Base-by-base conservation (phyloP, 1,140 invertebrate species). In the Patella vulgata region DNA sequence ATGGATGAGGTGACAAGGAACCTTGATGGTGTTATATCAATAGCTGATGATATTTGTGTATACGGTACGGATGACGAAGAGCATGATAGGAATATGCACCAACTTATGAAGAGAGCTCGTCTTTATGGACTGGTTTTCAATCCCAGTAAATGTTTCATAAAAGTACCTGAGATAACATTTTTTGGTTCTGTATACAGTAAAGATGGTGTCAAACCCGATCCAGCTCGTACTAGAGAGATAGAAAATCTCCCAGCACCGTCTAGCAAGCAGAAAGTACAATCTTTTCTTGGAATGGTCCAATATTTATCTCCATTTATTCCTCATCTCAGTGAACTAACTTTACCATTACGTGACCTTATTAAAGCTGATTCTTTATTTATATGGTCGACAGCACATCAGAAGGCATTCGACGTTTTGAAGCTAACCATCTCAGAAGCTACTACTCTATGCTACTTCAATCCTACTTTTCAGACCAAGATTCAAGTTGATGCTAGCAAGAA, bases 191-290 rank as follows among this genome's bases (percentile, higher is more conserved):
- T n/a, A n/a, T 53, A 64, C 19, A 33, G 50, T 8, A 30, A 40
- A 21, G 23, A 59, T n/a, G 70, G 66, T 33, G 14, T 67, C 2
- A 63, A 64, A 28, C 60, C 60, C 21, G 82, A 84, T 62, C 74
- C 74, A 8, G 63, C 68, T 1, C 85, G 85, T 59, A 63, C 85
- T 3, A 56, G 70, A 23, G 80, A 77, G 14, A 80, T 86, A 3
- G 9, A 17, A 14, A 30, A 48, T 6, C 57, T 70, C 50, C 36
- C 25, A 42, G n/a, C 11, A 5, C 70, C 70, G 25, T 48, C n/a
- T 21, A 30, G 57, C 21, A 52, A 46, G 44, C 55, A 48, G 31
- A 51, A 63, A 53, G 19, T 74, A 6, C 47, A 64, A 44, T 53
- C 51, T 2, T 52, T 75, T 12, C 58, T 75, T 12, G 73, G 69